Evolutionary conservation across 2,888 invertebrate genomes (phyloP), one percentile per base, ranked within the genome.

Genomic region (Spialia ferax): DNA sequence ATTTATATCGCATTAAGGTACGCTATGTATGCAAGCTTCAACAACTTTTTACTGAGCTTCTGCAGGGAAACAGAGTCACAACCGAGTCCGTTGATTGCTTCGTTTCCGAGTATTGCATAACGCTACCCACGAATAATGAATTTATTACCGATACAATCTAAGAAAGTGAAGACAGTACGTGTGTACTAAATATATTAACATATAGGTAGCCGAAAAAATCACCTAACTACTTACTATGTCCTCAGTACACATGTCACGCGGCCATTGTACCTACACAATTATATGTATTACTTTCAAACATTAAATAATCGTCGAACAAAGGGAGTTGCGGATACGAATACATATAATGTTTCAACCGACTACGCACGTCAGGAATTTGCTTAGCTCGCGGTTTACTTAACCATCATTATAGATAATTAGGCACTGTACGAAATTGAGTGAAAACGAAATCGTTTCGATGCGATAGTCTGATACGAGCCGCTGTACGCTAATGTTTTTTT

Each of bases 241-340:
- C 71, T 79, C 75, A 79, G 77, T 74, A 83, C 79, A 79, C 78
- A 77, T 86, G 85, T 82, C 86, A 89, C 89, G 83, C 86, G 86
- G 80, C 82, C 81, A 74, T 73, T 70, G 70, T 71, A 70, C n/a
- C n/a, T n/a, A n/a, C 55, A 71, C 74, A 73, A 68, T 67, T 71
- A 73, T 73, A 75, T 74, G 72, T 73, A 75, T 74, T 74, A 70
- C 72, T 77, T 76, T 77, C 73, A 81, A 75, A 75, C 66, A 68
- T 78, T 76, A 79, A 83, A 82, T 86, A 86, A 89, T 88, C 78
- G 80, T 79, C 29, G 55, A 45, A 20, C 35, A 32, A 35, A 90
- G 89, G 89, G 90, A 91, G 88, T 90, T 83, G 88, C 83, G 86
- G 87, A 88, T 84, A 84, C 82, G 78, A 82, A 85, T n/a, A n/a